phyloP scores from a whole-genome alignment of 2,888 invertebrate genomes.

The Archips crataeganus region DNA sequence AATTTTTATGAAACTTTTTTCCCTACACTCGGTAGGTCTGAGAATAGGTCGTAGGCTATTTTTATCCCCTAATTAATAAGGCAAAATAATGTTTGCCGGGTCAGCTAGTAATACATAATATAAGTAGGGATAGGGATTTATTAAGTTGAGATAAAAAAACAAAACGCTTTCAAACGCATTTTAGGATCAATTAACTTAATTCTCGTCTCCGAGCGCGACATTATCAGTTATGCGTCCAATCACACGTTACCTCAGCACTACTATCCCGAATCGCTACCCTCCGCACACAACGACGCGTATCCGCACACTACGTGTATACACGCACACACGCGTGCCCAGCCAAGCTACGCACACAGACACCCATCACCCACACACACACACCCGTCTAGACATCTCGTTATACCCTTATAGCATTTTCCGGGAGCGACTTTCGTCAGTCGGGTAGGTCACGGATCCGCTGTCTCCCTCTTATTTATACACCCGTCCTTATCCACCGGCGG shows the following conservation, averaged over 20 bases:
- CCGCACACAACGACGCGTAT: slow-evolving; percentile 39
- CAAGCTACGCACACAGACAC: too few relatives aligned
- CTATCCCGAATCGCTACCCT: not conserved
- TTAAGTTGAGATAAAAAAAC: too few relatives aligned
- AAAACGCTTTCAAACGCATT: too few relatives aligned
- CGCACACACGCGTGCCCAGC: slow-evolving; percentile 42
- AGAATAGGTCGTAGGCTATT: too few relatives aligned
- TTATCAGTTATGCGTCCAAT: not conserved
- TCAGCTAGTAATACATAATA: too few relatives aligned
- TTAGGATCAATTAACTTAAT: not conserved
- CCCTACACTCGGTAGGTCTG: too few relatives aligned
- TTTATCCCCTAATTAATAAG: too few relatives aligned
- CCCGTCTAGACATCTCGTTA: slow-evolving; percentile 82
- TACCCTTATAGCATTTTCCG: slow-evolving; percentile 71
- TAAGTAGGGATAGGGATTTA: too few relatives aligned
- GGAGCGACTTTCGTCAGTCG: slow-evolving; percentile 84
- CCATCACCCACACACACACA: slow-evolving; percentile 42
- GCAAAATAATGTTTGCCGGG: too few relatives aligned
- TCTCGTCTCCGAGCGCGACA: not conserved
- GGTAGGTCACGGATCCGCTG: slow-evolving; percentile 82
- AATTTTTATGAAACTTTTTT: too few relatives aligned
- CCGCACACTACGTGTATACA: slow-evolving; percentile 51
- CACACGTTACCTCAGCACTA: slow-evolving; percentile 1
- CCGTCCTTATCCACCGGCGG: slow-evolving; percentile 53
- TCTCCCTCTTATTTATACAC: slow-evolving; percentile 62